These are phyloP conservation scores for Eumaeus atala DNA, from an alignment of 1,140 invertebrate genomes.

Conservation along the genomic window DNA sequence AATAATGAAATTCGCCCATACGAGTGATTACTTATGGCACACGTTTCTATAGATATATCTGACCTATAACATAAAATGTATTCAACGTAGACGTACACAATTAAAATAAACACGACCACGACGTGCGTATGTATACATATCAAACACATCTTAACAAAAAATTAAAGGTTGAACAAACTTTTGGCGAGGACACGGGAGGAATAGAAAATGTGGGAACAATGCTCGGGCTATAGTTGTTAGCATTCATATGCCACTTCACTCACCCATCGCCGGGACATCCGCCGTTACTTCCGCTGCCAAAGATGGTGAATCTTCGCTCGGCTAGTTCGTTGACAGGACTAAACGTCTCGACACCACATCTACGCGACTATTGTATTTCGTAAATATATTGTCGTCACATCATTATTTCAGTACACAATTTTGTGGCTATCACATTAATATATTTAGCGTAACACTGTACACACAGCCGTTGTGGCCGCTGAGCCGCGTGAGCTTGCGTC, in stretches of 20 bases:
- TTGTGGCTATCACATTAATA: constrained; percentile 26
- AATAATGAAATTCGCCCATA: too few species aligned
- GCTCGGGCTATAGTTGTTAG: constrained; percentile 58
- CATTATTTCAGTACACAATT: constrained; percentile 6
- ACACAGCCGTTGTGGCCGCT: constrained; percentile 53
- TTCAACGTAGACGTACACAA: constrained; percentile 3
- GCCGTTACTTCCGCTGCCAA: constrained; percentile 69
- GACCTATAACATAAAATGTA: background rate
- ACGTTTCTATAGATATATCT: too few species aligned
- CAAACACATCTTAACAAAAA: constrained; percentile 62
- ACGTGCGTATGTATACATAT: constrained; percentile 28
- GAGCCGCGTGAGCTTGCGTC: constrained; percentile 61
- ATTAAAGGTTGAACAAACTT: constrained; percentile 71
- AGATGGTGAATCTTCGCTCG: constrained; percentile 63
- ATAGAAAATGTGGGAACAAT: constrained; percentile 68
- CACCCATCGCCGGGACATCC: constrained; percentile 71
- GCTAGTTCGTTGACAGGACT: constrained; percentile 64
- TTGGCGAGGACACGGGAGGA: constrained; percentile 60
- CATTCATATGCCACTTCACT: constrained; percentile 67
- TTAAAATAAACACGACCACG: constrained; percentile 16
- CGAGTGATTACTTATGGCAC: too few species aligned
- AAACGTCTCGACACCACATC: constrained; percentile 44
- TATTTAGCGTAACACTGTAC: constrained; percentile 28
- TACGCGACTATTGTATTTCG: constrained; percentile 27
- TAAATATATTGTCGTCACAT: constrained; percentile 16